phyloP scores from a whole-genome alignment of 2,797 vertebrate genomes.

The Amphiprion clarkii region DNA sequence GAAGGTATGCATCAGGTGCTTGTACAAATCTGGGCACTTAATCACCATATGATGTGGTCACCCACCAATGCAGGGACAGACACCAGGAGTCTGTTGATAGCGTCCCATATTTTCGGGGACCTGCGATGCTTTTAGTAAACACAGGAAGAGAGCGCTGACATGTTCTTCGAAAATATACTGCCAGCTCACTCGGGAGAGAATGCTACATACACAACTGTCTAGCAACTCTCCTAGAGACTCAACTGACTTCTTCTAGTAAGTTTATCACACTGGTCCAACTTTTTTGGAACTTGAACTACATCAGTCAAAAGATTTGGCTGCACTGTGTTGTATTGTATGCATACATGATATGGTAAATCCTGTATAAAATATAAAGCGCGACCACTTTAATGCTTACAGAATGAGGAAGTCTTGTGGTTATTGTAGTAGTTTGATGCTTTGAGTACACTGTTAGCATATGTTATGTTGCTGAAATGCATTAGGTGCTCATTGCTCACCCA shows the following conservation, averaged over 20 bases:
- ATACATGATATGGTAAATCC: background rate
- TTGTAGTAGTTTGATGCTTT: background rate
- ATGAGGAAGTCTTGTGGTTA: background rate
- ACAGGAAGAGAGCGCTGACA: constrained; percentile 46
- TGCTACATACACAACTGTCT: constrained; percentile 41
- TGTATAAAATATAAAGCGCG: background rate
- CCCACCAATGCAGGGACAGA: constrained; percentile 29
- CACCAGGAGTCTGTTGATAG: constrained; percentile 41
- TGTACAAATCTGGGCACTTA: constrained; percentile 27
- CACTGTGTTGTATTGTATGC: background rate
- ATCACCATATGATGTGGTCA: constrained; percentile 29
- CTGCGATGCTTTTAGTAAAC: constrained; percentile 74
- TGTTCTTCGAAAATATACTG: constrained; percentile 61
- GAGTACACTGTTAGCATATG: background rate
- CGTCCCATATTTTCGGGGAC: constrained; percentile 70
- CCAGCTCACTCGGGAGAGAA: constrained; percentile 9
- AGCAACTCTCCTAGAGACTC: constrained; percentile 30
- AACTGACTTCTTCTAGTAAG: constrained; percentile 31
- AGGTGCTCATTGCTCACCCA: no score
- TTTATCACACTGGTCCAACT: constrained; percentile 21
- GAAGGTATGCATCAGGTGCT: constrained; percentile 15
- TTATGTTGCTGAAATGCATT: constrained; percentile 5
- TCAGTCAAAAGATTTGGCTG: constrained; percentile 9
- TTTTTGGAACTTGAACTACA: constrained; percentile 16
- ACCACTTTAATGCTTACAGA: background rate